Conservation (phyloP, 1,140 invertebrate genomes). For the Eumaeus atala region DNA sequence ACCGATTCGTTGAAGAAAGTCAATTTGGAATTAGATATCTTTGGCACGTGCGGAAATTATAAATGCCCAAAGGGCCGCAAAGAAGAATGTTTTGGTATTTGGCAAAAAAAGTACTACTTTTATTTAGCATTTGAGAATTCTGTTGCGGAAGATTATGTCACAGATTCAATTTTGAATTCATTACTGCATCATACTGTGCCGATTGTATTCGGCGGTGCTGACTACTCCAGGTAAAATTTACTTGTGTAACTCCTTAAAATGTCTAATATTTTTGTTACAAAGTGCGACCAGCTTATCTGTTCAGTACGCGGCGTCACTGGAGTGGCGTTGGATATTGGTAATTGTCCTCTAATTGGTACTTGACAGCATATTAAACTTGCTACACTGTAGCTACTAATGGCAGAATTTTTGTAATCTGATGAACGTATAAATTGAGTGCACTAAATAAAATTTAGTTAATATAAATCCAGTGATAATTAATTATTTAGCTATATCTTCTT, state of each 20-base stretch:
- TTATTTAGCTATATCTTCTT: too few species aligned
- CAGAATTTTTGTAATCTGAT: too few species aligned
- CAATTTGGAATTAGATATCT: conserved; percentile 41
- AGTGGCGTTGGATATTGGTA: too few species aligned
- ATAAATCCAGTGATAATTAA: too few species aligned
- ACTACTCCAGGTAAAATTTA: conserved; percentile 43
- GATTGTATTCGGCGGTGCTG: conserved; percentile 46
- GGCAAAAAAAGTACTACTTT: conserved; percentile 48
- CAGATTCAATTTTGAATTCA: conserved; percentile 42
- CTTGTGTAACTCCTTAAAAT: background rate
- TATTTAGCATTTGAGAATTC: conserved; percentile 55
- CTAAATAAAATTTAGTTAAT: too few species aligned
- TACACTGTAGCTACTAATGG: too few species aligned
- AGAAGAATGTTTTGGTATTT: conserved; percentile 38
- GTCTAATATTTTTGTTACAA: too few species aligned
- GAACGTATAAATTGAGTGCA: too few species aligned
- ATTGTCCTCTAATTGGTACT: too few species aligned
- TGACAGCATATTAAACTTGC: too few species aligned
- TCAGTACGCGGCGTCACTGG: too few species aligned
- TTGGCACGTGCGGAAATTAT: conserved; percentile 41
- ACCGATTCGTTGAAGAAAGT: conserved; percentile 28
- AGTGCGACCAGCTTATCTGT: too few species aligned
- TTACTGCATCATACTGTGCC: conserved; percentile 44
- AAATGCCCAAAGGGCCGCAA: conserved; percentile 36
- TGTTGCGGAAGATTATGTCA: conserved; percentile 44